Evolutionary conservation across 2,113 vertebrate genomes (phyloP).

Genomic region (Corythoichthys haematopterus): DNA sequence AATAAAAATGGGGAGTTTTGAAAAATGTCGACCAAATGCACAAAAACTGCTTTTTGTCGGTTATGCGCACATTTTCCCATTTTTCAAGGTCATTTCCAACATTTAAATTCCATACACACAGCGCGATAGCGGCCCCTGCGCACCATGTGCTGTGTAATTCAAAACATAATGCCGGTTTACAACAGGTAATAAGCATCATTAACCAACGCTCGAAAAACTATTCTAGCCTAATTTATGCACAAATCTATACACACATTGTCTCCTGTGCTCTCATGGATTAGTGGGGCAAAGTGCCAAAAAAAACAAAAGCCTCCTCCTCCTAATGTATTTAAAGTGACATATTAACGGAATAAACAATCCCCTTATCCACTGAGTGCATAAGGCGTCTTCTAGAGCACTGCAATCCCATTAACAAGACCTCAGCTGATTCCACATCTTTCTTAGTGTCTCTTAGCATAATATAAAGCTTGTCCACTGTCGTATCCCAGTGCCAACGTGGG

Average conservation of each 20-base stretch:
- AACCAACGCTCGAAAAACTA: constrained; percentile 43
- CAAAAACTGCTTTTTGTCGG: constrained; percentile 1
- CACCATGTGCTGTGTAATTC: constrained; percentile 25
- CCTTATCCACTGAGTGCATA: constrained; percentile 70
- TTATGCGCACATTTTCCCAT: neutral
- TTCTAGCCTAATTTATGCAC: constrained; percentile 45
- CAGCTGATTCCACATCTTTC: constrained; percentile 59
- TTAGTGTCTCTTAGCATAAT: constrained; percentile 33
- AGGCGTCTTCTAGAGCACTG: constrained; percentile 60
- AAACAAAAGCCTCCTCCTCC: constrained; percentile 37
- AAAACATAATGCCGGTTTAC: constrained; percentile 29
- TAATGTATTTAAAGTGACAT: constrained; percentile 79
- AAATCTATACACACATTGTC: constrained; percentile 62
- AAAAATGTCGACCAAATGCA: no score
- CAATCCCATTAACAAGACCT: constrained; percentile 74
- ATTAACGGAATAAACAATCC: constrained; percentile 78
- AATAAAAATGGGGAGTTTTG: no score
- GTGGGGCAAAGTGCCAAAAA: constrained; percentile 64
- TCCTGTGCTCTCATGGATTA: constrained; percentile 61
- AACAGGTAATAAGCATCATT: constrained; percentile 18
- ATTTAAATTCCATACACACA: constrained; percentile 2
- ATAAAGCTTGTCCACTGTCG: constrained; percentile 29
- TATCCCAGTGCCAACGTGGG: constrained; percentile 36
- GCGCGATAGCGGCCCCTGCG: neutral
- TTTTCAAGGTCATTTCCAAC: constrained; percentile 55